These are phyloP conservation scores for Mimachlamys varia DNA, from an alignment of 2,888 invertebrate genomes.

Conservation along the genomic window DNA sequence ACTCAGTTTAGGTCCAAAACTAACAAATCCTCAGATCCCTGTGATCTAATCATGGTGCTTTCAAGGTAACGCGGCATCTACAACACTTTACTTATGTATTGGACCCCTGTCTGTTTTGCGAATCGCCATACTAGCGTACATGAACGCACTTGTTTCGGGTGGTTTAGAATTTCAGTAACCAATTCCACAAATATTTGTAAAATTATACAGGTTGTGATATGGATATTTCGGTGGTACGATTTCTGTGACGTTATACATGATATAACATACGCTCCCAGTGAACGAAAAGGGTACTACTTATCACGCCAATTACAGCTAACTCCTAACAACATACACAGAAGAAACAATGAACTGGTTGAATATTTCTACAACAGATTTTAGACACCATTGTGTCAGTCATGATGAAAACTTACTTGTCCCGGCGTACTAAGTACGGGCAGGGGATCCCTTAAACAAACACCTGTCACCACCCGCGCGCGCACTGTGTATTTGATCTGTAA, in stretches of 20 bases:
- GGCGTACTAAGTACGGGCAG: not conserved
- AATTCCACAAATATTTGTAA: not conserved
- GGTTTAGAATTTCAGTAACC: no score
- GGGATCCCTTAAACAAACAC: not conserved
- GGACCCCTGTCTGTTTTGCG: no score
- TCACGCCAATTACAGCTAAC: not conserved
- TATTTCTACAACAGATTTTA: slow-evolving; percentile 23
- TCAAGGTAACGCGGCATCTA: no score
- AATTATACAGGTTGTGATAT: not conserved
- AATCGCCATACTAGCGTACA: no score
- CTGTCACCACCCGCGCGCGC: not conserved
- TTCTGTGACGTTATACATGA: not conserved
- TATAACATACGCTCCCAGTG: not conserved
- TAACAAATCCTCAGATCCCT: no score
- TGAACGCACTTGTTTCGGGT: no score
- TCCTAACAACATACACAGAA: not conserved
- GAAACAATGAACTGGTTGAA: slow-evolving; percentile 3
- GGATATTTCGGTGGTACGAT: not conserved
- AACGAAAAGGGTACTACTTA: not conserved
- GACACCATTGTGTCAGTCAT: not conserved
- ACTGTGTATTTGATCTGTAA: not conserved
- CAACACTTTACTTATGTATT: no score
- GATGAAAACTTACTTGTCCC: not conserved
- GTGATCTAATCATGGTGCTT: no score
- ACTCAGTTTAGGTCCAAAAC: no score